Percentiles rank a stretch among this genome's conserved stretches.
Conservation (phyloP, 2,113 vertebrate genomes). For the Smithornis capensis region DNA sequence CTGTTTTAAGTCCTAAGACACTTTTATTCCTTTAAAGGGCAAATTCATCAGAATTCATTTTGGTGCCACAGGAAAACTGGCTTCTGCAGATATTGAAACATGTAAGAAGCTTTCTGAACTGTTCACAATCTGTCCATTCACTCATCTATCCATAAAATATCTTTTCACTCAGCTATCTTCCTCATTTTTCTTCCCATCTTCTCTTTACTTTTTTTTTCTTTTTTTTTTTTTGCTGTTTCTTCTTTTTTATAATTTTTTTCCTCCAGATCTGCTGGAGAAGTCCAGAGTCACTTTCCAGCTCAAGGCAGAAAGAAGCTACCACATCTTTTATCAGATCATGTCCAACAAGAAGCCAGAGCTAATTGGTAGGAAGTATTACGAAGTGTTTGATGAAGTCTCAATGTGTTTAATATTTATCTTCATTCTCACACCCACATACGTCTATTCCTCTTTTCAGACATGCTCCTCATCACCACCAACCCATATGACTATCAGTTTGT, state of each 20-base stretch:
- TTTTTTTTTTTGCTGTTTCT: not conserved
- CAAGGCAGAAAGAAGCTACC: slow-evolving; percentile 57
- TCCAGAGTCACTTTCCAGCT: slow-evolving; percentile 65
- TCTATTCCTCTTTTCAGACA: slow-evolving; percentile 68
- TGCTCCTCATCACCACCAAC: slow-evolving; percentile 87
- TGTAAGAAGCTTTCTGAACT: slow-evolving; percentile 57
- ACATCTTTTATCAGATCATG: slow-evolving; percentile 62
- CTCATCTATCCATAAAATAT: not conserved
- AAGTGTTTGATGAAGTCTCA: not conserved
- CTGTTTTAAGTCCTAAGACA: not conserved
- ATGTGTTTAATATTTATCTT: not conserved
- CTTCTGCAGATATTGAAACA: slow-evolving; percentile 81
- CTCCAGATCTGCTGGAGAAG: slow-evolving; percentile 75
- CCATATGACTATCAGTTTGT: slow-evolving; percentile 69
- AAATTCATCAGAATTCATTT: slow-evolving; percentile 96
- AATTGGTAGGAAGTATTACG: slow-evolving; percentile 22
- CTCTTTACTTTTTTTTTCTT: not conserved
- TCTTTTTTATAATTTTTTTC: not conserved
- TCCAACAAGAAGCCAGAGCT: slow-evolving; percentile 62
- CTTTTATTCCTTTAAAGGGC: slow-evolving; percentile 71
- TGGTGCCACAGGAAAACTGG: slow-evolving; percentile 88
- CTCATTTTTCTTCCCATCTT: not conserved
- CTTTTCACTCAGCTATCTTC: not conserved
- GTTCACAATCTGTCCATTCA: not conserved
- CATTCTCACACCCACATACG: not conserved